Evolutionary conservation across 1,140 invertebrate species (phyloP), one percentile per base, ranked within the genome.

Genomic region (Cataglyphis hispanica): DNA sequence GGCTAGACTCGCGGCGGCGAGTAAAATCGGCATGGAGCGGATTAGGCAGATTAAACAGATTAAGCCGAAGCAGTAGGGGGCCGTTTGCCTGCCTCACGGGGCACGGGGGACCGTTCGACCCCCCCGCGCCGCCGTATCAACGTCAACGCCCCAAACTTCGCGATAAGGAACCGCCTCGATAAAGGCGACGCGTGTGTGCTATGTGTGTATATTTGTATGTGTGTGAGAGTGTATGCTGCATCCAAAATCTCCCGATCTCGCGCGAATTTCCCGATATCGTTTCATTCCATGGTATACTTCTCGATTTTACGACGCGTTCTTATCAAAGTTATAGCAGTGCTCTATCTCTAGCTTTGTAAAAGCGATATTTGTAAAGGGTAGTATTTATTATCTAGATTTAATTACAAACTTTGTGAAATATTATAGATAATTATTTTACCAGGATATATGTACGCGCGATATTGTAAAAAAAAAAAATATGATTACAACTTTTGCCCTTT

Each of bases 21-120:
- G 72, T 78, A 70, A 63, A 90, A 88, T 87, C 90, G 83, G 86
- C 81, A 77, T 84, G 66, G 83, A 76, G 66, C 76, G 87, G 88
- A 88, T 89, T 89, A 89, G 86, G 88, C 76, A 87, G 91, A 92
- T 93, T 92, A 93, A 90, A 87, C 72, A 89, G 92, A 93, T 93
- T 93, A 93, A 91, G 86, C 85, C 58, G 56, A 89, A 63, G 76
- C 84, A 81, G 90, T 88, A 66, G 75, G 46, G 43, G 46, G 76
- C 85, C 84, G 61, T 60, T 67, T 67, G 83, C 69, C 25, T 69
- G 75, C 72, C 60, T 46, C 66, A 50, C 19, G 64, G 34, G 64
- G 34, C 75, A 50, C 19, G 27, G 60, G 37, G 16, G 64, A 72
- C 78, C 63, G 46, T 88, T 53, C 63, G 25, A 81, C 75, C 56